A percentile compares a stretch with the other conserved stretches of the same genome.
These are phyloP conservation scores for Andrena hattorfiana DNA, from an alignment of 2,888 invertebrate species.

Conservation along the genomic window DNA sequence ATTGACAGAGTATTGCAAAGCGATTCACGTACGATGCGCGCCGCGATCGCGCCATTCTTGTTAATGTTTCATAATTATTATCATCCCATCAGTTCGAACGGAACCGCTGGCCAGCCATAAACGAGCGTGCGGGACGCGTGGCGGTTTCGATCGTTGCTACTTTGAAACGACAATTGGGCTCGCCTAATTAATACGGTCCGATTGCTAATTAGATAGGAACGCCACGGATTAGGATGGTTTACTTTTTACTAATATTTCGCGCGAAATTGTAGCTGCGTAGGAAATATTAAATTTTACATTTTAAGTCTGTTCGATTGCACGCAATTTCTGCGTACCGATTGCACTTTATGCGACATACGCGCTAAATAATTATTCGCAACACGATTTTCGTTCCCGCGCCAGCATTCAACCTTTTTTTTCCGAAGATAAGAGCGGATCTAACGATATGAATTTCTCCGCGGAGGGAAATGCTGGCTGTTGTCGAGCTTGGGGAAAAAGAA, in stretches of 20 bases:
- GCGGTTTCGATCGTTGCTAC: constrained; percentile 55
- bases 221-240: constrained; percentile 7
- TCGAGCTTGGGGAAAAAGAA: background rate
- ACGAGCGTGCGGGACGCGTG: constrained; percentile 37
- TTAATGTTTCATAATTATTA: constrained; percentile 70
- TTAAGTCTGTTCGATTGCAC: background rate
- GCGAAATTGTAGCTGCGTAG: constrained; percentile 1
- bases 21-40: constrained; percentile 49
- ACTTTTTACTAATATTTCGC: background rate
- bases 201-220: constrained; percentile 41
- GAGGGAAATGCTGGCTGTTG: constrained; percentile 1
- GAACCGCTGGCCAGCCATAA: constrained; percentile 39
- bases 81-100: constrained; percentile 63
- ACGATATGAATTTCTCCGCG: constrained; percentile 28
- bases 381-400: background rate
- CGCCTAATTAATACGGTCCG: constrained; percentile 61
- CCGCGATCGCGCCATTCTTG: constrained; percentile 59
- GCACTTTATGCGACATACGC: background rate
- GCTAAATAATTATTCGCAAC: background rate
- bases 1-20: constrained; percentile 36
- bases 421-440: background rate
- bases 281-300: constrained; percentile 5
- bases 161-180: constrained; percentile 41
- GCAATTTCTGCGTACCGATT: background rate
- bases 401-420: background rate